phyloP scores from a whole-genome alignment of 2,888 invertebrate species.

The Marronus borbonicus region DNA sequence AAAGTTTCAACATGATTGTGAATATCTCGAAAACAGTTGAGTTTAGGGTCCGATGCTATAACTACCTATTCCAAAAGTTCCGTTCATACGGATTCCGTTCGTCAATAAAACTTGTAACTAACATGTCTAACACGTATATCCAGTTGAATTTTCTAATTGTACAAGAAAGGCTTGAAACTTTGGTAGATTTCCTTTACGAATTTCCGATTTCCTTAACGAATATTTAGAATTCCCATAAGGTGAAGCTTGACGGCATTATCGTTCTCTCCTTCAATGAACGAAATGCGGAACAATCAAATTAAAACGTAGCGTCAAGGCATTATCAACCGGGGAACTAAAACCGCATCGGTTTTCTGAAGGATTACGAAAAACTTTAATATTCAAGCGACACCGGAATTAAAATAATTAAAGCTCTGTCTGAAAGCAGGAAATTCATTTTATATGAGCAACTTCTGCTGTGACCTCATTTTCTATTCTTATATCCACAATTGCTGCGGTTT shows the following conservation, averaged over 20 bases:
- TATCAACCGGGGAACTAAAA: conserved; percentile 8
- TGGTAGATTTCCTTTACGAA: neutral
- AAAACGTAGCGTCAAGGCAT: conserved; percentile 11
- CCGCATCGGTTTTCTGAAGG: conserved; percentile 2
- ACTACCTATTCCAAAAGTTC: too few species aligned
- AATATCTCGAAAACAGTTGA: too few species aligned
- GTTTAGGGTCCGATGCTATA: too few species aligned
- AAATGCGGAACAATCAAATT: conserved; percentile 19
- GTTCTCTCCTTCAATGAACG: neutral
- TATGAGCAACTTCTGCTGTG: neutral
- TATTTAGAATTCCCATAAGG: neutral
- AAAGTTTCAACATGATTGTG: too few species aligned
- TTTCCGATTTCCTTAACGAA: too few species aligned
- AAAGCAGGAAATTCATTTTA: conserved; percentile 9
- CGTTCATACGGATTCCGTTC: too few species aligned
- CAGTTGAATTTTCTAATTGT: too few species aligned
- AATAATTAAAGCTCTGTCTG: conserved; percentile 15
- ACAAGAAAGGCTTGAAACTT: too few species aligned
- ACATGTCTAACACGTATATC: too few species aligned
- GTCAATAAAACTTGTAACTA: too few species aligned
- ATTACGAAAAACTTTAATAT: conserved; percentile 6
- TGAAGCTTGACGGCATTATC: neutral
- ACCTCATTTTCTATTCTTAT: neutral
- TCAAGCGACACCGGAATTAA: conserved; percentile 19
- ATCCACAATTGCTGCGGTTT: neutral